Percentiles rank a stretch among this genome's conserved stretches.
These are phyloP conservation scores for Dicroscelio sp. DNA, from an alignment of 2,888 invertebrate species.

Conservation along the genomic window DNA sequence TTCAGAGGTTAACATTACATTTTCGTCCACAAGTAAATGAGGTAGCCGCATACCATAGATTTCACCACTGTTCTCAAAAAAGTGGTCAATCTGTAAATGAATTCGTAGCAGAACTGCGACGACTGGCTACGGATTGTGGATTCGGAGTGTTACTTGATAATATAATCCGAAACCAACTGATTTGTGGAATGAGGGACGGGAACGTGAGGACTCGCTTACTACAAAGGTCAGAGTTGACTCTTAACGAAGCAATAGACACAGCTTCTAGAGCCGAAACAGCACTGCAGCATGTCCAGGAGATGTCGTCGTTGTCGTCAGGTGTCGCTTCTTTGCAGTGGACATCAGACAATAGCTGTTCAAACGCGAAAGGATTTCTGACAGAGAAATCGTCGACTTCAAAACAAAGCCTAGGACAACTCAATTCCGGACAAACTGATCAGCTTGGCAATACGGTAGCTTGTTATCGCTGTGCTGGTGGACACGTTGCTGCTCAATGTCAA, in stretches of 20 bases:
- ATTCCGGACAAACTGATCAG: neutral
- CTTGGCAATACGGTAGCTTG: neutral
- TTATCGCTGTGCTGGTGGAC: conserved; percentile 46
- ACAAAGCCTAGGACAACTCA: neutral
- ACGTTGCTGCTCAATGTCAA: neutral
- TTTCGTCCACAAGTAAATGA: conserved; percentile 43
- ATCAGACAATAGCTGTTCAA: neutral
- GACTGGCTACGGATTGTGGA: conserved; percentile 37
- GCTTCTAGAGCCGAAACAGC: conserved; percentile 37
- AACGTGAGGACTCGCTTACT: conserved; percentile 38
- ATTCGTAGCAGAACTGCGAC: conserved; percentile 41
- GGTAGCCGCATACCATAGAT: conserved; percentile 45
- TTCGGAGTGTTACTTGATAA: conserved; percentile 8
- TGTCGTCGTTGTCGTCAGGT: conserved; percentile 9
- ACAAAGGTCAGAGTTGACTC: conserved; percentile 7
- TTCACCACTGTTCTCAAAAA: conserved; percentile 50
- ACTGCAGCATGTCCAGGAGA: conserved; percentile 12
- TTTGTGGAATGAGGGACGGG: conserved; percentile 36
- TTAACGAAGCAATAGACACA: conserved; percentile 19
- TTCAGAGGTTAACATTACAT: conserved; percentile 11
- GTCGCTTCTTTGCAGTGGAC: neutral
- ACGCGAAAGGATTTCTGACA: too few relatives aligned
- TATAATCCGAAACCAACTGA: conserved; percentile 56
- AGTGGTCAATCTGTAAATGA: conserved; percentile 16
- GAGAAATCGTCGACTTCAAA: too few relatives aligned